phyloP scores from a whole-genome alignment of 53 echinoderm and acorn worm genomes.

The Echinarachnius parma region DNA sequence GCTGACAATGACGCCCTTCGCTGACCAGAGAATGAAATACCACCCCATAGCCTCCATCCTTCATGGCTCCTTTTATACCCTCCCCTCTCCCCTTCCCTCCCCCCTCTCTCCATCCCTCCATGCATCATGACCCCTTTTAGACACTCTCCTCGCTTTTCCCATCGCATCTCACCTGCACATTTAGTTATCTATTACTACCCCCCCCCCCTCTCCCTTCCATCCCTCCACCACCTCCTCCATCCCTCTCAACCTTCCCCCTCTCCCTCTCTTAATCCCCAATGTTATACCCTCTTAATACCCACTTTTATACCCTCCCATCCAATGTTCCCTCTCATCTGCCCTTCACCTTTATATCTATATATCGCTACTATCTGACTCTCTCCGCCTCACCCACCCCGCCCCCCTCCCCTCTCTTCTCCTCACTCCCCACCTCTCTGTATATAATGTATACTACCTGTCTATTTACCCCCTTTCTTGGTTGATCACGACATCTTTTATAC shows the following conservation, averaged over 20 bases:
- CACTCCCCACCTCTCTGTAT: background rate
- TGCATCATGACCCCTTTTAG: too few species aligned
- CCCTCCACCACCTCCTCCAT: background rate
- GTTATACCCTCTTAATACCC: background rate
- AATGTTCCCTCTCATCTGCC: background rate
- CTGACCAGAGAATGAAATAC: too few species aligned
- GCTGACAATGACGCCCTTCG: too few species aligned
- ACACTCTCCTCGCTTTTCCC: too few species aligned
- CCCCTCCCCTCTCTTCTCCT: background rate
- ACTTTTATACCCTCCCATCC: background rate
- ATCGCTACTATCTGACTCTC: background rate
- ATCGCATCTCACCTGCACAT: too few species aligned
- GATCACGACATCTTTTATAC: background rate
- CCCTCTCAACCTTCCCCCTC: background rate
- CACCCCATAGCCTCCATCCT: too few species aligned
- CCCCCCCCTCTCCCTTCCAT: background rate
- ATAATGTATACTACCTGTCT: background rate
- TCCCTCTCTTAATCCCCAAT: background rate
- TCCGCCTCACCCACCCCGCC: background rate
- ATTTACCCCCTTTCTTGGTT: background rate
- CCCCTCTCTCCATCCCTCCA: too few species aligned
- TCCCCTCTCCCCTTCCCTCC: too few species aligned
- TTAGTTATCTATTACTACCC: too few species aligned
- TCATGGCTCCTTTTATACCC: too few species aligned
- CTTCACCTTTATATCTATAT: background rate